A percentile compares a stretch with the other conserved stretches of the same genome.
Evolutionary conservation across 2,888 invertebrate species (phyloP).

Genomic region (Napeogenes inachia): DNA sequence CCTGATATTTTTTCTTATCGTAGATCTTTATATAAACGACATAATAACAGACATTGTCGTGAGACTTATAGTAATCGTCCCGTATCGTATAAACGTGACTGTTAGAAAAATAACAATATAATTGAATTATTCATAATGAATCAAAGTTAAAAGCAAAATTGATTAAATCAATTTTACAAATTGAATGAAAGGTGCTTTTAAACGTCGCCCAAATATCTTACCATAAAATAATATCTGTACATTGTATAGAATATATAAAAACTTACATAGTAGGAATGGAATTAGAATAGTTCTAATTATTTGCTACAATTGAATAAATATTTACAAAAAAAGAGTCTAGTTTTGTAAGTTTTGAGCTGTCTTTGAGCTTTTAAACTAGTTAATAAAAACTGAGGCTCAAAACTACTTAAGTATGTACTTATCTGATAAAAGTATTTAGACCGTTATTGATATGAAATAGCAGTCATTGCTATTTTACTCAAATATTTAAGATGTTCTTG

Average conservation of each 20-base stretch:
- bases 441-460: slow-evolving; percentile 21
- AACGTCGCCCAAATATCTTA: slow-evolving; percentile 8
- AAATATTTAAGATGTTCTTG: no score
- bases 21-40: no score
- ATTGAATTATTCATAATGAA: background rate
- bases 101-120: slow-evolving; percentile 2
- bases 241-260: slow-evolving; percentile 46
- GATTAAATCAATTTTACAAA: slow-evolving; percentile 26
- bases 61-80: no score
- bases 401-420: slow-evolving; percentile 50
- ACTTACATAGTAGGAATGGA: slow-evolving; percentile 62
- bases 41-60: no score
- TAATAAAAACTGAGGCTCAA: slow-evolving; percentile 37
- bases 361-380: slow-evolving; percentile 75
- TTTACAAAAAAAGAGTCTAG: slow-evolving; percentile 48
- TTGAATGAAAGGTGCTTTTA: slow-evolving; percentile 9
- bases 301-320: slow-evolving; percentile 46
- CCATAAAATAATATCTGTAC: slow-evolving; percentile 40
- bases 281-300: slow-evolving; percentile 44
- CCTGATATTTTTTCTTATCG: no score
- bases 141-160: slow-evolving; percentile 11
- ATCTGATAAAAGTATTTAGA: slow-evolving; percentile 22
- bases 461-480: background rate
- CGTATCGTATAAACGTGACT: no score
- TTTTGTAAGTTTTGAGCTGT: slow-evolving; percentile 62